These are phyloP conservation scores for Rhopalosiphum maidis DNA, from an alignment of 1,140 invertebrate species.

Conservation along the genomic window DNA sequence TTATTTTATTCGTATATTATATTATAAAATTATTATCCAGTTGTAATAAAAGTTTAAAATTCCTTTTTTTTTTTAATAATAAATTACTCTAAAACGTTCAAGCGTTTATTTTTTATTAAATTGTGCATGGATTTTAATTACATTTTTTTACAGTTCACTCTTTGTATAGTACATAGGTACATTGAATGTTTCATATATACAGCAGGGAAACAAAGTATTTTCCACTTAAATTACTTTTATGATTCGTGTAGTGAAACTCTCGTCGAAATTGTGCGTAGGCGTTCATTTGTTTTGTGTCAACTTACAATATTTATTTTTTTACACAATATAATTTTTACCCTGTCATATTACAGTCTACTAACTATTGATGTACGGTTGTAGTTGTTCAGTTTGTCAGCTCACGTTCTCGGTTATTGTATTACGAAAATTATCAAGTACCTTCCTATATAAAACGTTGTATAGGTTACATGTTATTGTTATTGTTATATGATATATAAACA, in stretches of 20 bases:
- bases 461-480: neutral
- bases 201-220: neutral
- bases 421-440: neutral
- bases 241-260: neutral
- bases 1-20: neutral
- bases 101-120: neutral
- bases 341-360: neutral
- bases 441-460: neutral
- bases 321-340: neutral
- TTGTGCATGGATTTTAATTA: neutral
- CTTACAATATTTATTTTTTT: neutral
- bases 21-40: neutral
- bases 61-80: neutral
- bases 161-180: neutral
- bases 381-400: neutral
- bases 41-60: neutral
- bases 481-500: neutral
- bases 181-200: neutral
- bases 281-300: neutral
- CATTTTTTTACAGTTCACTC: neutral
- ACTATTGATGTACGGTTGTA: neutral
- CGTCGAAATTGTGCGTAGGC: neutral
- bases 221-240: neutral
- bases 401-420: neutral
- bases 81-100: neutral